Conservation (phyloP, 2,797 vertebrate genomes). For the Iguana delicatissima region DNA sequence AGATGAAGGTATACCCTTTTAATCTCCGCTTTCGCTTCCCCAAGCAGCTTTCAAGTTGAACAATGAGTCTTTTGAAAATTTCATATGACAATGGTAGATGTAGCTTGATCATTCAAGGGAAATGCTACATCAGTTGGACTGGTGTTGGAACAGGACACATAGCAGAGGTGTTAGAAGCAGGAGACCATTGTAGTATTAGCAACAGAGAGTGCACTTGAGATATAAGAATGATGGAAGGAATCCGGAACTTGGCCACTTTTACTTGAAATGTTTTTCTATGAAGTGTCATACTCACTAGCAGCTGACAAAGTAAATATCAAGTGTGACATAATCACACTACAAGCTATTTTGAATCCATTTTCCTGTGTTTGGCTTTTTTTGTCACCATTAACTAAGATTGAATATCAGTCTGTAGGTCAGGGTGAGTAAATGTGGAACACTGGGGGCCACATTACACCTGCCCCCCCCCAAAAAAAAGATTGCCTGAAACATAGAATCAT, state of each 20-base stretch:
- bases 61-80: no score
- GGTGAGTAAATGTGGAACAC: no score
- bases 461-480: no score
- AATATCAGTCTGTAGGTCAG: no score
- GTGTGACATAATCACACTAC: neutral
- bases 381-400: neutral
- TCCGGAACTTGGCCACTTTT: neutral
- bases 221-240: neutral
- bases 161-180: neutral
- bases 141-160: neutral
- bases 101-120: neutral
- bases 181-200: neutral
- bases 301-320: neutral
- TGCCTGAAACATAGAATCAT: no score
- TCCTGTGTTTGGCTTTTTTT: neutral
- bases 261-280: neutral
- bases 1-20: neutral
- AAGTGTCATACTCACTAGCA: neutral
- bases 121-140: neutral
- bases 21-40: neutral
- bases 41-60: no score
- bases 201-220: neutral
- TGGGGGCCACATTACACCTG: no score
- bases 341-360: neutral
- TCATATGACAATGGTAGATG: no score